These are phyloP conservation scores for Periplaneta americana DNA, from an alignment of 1,140 invertebrate genomes.

Conservation along the genomic window DNA sequence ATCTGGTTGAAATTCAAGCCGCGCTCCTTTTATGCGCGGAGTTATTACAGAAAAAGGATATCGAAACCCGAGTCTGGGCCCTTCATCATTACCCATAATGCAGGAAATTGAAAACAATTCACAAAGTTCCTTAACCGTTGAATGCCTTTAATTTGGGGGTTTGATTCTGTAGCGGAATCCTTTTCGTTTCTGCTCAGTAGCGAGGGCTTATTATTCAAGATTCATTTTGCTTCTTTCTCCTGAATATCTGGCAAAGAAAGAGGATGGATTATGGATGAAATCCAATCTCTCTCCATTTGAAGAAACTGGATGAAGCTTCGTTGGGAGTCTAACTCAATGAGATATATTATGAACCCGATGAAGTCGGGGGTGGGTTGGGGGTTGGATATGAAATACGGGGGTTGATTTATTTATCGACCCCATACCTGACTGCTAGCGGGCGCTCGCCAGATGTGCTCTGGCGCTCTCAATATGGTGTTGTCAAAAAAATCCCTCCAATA, in stretches of 20 bases:
- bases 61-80: neutral
- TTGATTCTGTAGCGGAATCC: neutral
- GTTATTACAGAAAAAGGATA: neutral
- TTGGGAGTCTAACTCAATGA: neutral
- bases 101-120: neutral
- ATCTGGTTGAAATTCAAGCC: neutral
- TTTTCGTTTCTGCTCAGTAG: neutral
- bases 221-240: neutral
- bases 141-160: neutral
- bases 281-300: neutral
- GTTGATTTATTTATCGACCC: neutral
- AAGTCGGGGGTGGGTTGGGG: neutral
- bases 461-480: too few species aligned
- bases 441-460: too few species aligned
- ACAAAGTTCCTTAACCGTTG: neutral
- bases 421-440: neutral
- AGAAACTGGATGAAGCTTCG: neutral
- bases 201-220: neutral
- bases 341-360: neutral
- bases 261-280: neutral
- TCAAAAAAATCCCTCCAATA: too few species aligned
- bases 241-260: neutral
- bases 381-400: neutral
- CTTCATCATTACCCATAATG: neutral
- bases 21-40: neutral